Evolutionary conservation across 2,888 invertebrate species (phyloP).

Genomic region (Onthophagus sagittarius): DNA sequence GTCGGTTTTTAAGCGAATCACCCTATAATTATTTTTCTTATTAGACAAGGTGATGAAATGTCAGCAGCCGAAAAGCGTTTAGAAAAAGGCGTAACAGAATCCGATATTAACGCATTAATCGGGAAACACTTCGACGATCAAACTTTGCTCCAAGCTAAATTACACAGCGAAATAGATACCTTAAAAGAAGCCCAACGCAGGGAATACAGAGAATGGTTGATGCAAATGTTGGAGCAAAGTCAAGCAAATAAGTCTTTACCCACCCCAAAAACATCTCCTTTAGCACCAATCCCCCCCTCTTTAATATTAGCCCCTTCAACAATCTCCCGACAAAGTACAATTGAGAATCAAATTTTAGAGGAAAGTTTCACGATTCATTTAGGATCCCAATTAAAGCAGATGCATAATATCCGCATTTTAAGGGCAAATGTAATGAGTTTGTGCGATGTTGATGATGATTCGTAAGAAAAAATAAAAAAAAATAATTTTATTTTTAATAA

Average conservation of each 20-base stretch:
- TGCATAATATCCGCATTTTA: constrained; percentile 93
- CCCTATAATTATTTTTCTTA: constrained; percentile 24
- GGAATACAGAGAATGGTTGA: constrained; percentile 87
- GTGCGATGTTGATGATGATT: constrained; percentile 53
- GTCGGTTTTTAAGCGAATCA: background rate
- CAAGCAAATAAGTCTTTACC: constrained; percentile 56
- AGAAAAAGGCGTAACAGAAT: constrained; percentile 77
- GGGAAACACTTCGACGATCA: constrained; percentile 79
- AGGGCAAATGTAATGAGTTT: constrained; percentile 82
- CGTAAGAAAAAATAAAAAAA: constrained; percentile 29
- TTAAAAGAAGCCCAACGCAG: constrained; percentile 79
- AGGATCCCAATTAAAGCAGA: constrained; percentile 97
- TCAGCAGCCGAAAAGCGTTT: constrained; percentile 75
- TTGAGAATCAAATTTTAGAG: constrained; percentile 56
- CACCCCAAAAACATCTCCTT: constrained; percentile 53
- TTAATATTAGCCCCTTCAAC: constrained; percentile 19
- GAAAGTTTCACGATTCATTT: constrained; percentile 98
- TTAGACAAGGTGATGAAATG: constrained; percentile 85
- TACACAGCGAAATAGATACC: constrained; percentile 81
- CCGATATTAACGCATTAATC: constrained; percentile 80
- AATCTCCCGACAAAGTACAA: constrained; percentile 22
- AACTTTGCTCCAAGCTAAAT: constrained; percentile 78
- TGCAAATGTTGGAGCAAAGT: constrained; percentile 71
- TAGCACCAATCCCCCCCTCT: constrained; percentile 43
- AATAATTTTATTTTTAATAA: constrained; percentile 8